Evolutionary conservation across 2,797 vertebrate genomes (phyloP), one percentile per base, ranked within the genome.

Genomic region (Scolopax bukidnonensis): DNA sequence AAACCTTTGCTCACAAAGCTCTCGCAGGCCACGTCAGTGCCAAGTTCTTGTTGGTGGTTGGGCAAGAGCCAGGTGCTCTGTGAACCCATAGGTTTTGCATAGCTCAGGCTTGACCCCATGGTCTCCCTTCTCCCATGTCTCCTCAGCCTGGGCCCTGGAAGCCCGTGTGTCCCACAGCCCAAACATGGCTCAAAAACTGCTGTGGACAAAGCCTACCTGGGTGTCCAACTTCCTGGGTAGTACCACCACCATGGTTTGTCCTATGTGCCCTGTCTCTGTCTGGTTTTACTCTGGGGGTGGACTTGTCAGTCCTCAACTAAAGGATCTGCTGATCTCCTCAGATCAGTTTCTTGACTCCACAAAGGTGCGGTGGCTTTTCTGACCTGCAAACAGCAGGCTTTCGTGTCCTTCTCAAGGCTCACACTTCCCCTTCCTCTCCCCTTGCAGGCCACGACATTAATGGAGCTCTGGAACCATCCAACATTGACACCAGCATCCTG

Each of bases 401-500:
- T n/a, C 2, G 0, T 25, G 30, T 48, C 43, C 68, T 91, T 20
- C 56, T 90, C 63, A 33, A 0, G 1, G 41, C 63, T 96, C n/a
- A 94, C 1, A 6, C 36, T 67, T 91, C 40, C 54, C 9, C 51
- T 80, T 85, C 27, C 60, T 94, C n/a, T 87, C 43, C 78, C 68
- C 83, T 91, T 8, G 1, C 96, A 99, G 99, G 99, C 98, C 99
- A 99, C 93, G 99, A 99, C 98, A 99, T 99, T 98, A 99, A 98
- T 97, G 99, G 99, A 91, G 99, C 99, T 97, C 98, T 99, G 98
- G 99, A 99, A 96, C 99, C 99, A 89, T 98, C 98, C 85, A 99
- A 99, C 98, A 99, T 99, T 15, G 99, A 99, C 98, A 99, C 99
- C 74, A 99, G 99, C 98, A 99, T 99, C 97, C 98, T 99, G 98